A percentile compares a stretch with the other conserved stretches of the same genome.
phyloP scores from a whole-genome alignment of 2,888 invertebrate species.

The Aphodius sticticus region DNA sequence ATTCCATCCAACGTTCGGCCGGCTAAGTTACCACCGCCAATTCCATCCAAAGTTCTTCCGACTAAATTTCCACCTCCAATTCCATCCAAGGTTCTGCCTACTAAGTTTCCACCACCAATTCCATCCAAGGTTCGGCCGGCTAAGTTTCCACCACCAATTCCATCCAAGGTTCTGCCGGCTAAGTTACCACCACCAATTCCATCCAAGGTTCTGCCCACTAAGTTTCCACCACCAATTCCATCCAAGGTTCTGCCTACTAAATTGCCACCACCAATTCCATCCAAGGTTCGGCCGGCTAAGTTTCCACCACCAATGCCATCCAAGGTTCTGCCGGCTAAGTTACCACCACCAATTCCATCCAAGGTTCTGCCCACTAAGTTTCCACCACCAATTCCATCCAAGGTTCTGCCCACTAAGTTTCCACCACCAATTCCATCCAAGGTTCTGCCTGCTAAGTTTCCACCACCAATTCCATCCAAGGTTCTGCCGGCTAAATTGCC shows the following conservation, averaged over 20 bases:
- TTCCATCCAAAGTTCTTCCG: constrained; percentile 35
- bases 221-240: constrained; percentile 41
- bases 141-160: constrained; percentile 35
- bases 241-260: constrained; percentile 40
- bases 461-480: constrained; percentile 41
- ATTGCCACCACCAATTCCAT: constrained; percentile 41
- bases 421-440: constrained; percentile 39
- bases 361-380: constrained; percentile 36
- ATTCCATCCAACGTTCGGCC: constrained; percentile 37
- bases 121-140: constrained; percentile 29
- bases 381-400: constrained; percentile 40
- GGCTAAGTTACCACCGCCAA: constrained; percentile 32
- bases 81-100: constrained; percentile 36
- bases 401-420: constrained; percentile 32
- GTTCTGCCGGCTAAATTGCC: constrained; percentile 32
- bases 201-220: constrained; percentile 30
- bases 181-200: constrained; percentile 37
- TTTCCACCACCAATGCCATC: constrained; percentile 41
- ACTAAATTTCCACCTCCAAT: constrained; percentile 39
- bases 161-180: constrained; percentile 32
- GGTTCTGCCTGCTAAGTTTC: constrained; percentile 38
- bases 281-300: constrained; percentile 36
- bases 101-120: constrained; percentile 34
- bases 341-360: constrained; percentile 42
- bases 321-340: constrained; percentile 38